These are phyloP conservation scores for Pherbina coryleti DNA, from an alignment of 2,888 invertebrate species.

Conservation along the genomic window DNA sequence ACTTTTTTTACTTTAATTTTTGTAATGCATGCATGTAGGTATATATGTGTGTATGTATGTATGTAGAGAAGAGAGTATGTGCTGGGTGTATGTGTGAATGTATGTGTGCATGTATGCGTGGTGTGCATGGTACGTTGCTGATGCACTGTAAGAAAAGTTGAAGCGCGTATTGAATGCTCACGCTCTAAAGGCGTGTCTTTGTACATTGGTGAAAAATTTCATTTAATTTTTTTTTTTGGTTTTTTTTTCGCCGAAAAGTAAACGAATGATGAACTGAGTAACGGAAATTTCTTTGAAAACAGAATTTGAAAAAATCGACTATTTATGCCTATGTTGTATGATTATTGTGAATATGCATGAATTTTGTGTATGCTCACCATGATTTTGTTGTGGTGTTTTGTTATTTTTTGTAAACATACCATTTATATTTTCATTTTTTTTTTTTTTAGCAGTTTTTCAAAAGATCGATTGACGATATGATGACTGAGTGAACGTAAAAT, in stretches of 20 bases:
- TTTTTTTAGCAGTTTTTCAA: background rate
- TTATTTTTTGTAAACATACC: conserved; percentile 31
- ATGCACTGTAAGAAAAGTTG: conserved; percentile 12
- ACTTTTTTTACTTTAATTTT: conserved; percentile 64
- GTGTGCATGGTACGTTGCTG: background rate
- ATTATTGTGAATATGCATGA: conserved; percentile 32
- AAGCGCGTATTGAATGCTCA: background rate
- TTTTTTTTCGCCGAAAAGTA: background rate
- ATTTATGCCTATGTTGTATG: background rate
- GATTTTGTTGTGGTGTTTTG: conserved; percentile 48
- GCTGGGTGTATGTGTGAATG: conserved; percentile 13
- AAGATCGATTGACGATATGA: no score
- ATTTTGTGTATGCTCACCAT: conserved; percentile 57
- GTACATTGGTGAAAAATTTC: background rate
- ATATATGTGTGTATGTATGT: conserved; percentile 41
- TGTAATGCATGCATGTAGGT: conserved; percentile 48
- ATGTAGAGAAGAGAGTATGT: conserved; percentile 22
- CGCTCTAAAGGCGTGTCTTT: background rate
- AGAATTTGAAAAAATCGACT: background rate
- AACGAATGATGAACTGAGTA: background rate
- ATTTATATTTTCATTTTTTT: conserved; percentile 26
- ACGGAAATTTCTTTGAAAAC: background rate
- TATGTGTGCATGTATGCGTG: conserved; percentile 30
- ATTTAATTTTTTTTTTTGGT: background rate
- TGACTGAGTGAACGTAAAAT: conserved; percentile 1